Conservation (phyloP, 2,888 invertebrate genomes). For the Caenorhabditis becei region DNA sequence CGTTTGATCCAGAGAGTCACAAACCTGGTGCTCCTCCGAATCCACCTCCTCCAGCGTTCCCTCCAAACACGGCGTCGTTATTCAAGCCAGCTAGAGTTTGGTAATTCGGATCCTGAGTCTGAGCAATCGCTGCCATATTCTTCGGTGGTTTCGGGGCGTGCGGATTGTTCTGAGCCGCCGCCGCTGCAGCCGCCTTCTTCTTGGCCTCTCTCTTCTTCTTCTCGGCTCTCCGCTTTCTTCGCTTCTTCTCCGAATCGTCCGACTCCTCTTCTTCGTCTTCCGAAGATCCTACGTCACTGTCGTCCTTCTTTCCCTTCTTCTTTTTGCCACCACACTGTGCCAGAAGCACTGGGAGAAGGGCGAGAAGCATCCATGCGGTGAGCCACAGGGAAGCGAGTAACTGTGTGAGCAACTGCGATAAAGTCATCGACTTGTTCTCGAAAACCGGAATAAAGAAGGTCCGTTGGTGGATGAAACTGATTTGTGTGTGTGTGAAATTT, state of each 20-base stretch:
- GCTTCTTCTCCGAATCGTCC: background rate
- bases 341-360: background rate
- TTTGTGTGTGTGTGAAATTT: no score
- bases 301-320: constrained; percentile 6
- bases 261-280: constrained; percentile 22
- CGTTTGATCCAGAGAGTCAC: no score
- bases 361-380: background rate
- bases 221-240: constrained; percentile 1
- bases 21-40: constrained; percentile 24
- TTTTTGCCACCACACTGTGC: constrained; percentile 17
- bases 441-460: background rate
- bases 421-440: background rate
- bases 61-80: constrained; percentile 41
- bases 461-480: background rate
- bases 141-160: constrained; percentile 35
- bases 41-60: no score
- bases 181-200: constrained; percentile 5
- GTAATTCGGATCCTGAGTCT: constrained; percentile 38
- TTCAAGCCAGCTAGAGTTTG: constrained; percentile 38
- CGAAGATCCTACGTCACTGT: background rate
- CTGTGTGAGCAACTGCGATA: background rate
- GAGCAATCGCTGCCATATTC: constrained; percentile 29
- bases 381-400: background rate
- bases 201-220: constrained; percentile 27
- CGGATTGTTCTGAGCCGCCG: background rate